Evolutionary conservation across 1,140 invertebrate species (phyloP).

Genomic region (Drosophila seguyi): DNA sequence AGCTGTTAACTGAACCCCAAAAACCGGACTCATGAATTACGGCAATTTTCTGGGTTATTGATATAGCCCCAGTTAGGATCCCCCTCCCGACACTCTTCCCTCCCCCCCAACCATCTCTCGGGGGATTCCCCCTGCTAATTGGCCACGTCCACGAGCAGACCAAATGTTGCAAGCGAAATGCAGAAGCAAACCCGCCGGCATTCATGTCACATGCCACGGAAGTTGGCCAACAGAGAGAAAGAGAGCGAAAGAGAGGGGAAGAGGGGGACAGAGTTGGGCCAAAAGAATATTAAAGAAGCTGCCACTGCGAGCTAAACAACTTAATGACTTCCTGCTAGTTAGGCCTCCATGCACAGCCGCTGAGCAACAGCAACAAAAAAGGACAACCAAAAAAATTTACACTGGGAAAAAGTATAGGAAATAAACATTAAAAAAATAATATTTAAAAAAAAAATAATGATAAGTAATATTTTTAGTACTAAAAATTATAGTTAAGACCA

Average conservation of each 20-base stretch:
- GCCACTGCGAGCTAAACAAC: slow-evolving; percentile 68
- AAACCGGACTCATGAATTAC: slow-evolving; percentile 28
- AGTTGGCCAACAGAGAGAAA: slow-evolving; percentile 15
- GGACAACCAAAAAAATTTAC: slow-evolving; percentile 1
- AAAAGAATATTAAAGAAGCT: slow-evolving; percentile 44
- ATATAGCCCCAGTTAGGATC: slow-evolving; percentile 10
- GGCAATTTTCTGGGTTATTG: slow-evolving; percentile 39
- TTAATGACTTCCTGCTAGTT: slow-evolving; percentile 83
- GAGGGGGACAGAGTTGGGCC: neutral
- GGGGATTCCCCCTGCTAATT: slow-evolving; percentile 29
- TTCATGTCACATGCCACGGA: slow-evolving; percentile 48
- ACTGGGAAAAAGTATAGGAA: neutral
- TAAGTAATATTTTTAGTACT: neutral
- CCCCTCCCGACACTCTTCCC: neutral
- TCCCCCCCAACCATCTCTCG: neutral
- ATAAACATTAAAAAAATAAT: neutral
- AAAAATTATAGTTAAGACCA: no score
- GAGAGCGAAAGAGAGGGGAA: neutral
- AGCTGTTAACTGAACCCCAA: slow-evolving; percentile 61
- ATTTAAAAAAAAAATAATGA: neutral
- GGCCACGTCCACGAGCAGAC: slow-evolving; percentile 16
- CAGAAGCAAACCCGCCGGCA: slow-evolving; percentile 15
- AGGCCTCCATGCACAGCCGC: slow-evolving; percentile 55
- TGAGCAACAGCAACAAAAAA: slow-evolving; percentile 15
- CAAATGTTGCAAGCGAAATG: slow-evolving; percentile 30